phyloP scores from a whole-genome alignment of 2,888 invertebrate genomes.

The Idaea aversata region DNA sequence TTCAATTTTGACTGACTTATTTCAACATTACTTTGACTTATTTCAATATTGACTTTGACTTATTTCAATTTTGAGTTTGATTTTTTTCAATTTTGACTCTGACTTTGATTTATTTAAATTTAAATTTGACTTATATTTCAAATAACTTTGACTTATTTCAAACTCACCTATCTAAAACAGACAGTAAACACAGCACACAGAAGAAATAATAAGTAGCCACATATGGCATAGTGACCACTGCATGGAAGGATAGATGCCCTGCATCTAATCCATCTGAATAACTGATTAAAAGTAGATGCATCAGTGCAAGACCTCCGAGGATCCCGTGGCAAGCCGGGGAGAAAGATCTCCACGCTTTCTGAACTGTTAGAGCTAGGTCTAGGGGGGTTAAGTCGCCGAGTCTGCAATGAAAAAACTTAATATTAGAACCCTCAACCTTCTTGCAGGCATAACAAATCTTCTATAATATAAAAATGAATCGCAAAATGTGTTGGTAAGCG shows the following conservation, averaged over 20 bases:
- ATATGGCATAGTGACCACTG: constrained; percentile 74
- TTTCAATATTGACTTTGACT: neutral
- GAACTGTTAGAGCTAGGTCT: constrained; percentile 75
- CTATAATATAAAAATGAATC: too few relatives aligned
- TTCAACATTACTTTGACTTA: too few relatives aligned
- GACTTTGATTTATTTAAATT: too few relatives aligned
- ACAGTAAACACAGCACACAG: constrained; percentile 79
- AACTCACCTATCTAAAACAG: constrained; percentile 80
- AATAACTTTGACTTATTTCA: neutral
- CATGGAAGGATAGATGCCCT: constrained; percentile 70
- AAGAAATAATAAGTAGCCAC: constrained; percentile 80
- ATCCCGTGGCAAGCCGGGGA: constrained; percentile 81
- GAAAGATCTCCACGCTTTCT: constrained; percentile 72
- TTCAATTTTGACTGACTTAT: too few relatives aligned
- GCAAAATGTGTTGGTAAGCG: too few relatives aligned
- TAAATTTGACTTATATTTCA: too few relatives aligned
- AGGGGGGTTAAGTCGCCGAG: constrained; percentile 73
- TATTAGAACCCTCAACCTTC: too few relatives aligned
- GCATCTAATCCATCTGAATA: constrained; percentile 73
- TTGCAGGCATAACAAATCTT: too few relatives aligned
- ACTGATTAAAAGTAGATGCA: constrained; percentile 80
- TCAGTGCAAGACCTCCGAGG: constrained; percentile 79
- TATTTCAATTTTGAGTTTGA: neutral
- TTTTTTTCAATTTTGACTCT: too few relatives aligned
- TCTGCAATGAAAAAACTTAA: constrained; percentile 44